Base-by-base conservation (phyloP, 2,797 vertebrate species). In the Poecile montanus region DNA sequence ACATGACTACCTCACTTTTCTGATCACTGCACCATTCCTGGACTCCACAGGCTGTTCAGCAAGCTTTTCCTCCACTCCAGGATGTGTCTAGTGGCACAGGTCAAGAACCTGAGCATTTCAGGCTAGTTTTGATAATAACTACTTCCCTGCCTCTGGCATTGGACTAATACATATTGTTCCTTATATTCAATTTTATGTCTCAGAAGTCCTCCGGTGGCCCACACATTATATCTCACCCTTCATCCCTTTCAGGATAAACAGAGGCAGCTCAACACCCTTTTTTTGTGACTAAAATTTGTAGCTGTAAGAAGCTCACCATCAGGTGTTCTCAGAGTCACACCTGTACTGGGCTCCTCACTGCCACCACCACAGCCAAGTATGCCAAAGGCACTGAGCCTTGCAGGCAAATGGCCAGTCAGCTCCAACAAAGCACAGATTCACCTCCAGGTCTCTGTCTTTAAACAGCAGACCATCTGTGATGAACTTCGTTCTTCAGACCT, bases 221-320 rank as follows among this genome's bases (percentile, higher is more conserved):
- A 61, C 6, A 15, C 0, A 1, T 65, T 66, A 34, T n/a, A 30
- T 36, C 0, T 1, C 21, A 3, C 27, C 16, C 3, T 4, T 13
- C 26, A 16, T 2, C 7, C 16, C 19, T 30, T 11, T 12, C 38
- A 89, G 16, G 17, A 36, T 32, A 62, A 88, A 32, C 30, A 78
- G 34, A 77, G 19, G 40, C 6, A 88, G 30, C 0, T 1, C n/a
- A 85, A 48, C 10, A 6, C 63, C 22, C 12, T 62, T 77, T 63
- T 40, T 29, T 26, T 6, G 11, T 76, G 72, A 62, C 6, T 60
- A 87, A 91, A 78, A 50, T 11, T 56, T 66, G 14, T 57, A 45
- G 34, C 30, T 58, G 23, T 58, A 48, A 83, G 72, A 83, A 90
- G 22, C 13, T 87, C 56, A 58, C 17, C 20, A 44, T 53, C 22